Conservation (phyloP, 1,140 invertebrate genomes). For the Megathymus violae region DNA sequence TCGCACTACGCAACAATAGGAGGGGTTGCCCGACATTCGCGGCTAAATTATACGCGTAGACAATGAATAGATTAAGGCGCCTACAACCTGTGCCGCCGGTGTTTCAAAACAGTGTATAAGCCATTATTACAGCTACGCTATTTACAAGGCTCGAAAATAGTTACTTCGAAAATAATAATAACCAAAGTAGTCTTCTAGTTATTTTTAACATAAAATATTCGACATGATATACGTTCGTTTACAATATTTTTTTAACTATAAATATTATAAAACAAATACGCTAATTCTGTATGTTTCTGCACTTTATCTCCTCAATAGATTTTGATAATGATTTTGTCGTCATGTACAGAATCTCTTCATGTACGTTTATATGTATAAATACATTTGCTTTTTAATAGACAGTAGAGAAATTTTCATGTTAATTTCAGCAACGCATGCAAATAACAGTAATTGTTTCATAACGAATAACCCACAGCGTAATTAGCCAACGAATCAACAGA, state of each 20-base stretch:
- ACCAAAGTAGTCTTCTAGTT: constrained; percentile 14
- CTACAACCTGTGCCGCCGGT: not conserved
- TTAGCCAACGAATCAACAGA: constrained; percentile 17
- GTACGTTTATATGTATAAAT: too few relatives aligned
- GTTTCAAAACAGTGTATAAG: constrained; percentile 1
- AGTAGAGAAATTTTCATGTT: too few relatives aligned
- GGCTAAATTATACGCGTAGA: too few relatives aligned
- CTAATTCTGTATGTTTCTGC: not conserved
- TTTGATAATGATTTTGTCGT: too few relatives aligned
- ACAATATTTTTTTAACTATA: not conserved
- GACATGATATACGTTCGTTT: constrained; percentile 5
- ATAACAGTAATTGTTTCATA: too few relatives aligned
- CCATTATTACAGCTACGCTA: constrained; percentile 35
- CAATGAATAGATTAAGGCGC: not conserved
- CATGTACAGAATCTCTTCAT: too few relatives aligned
- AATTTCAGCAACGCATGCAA: too few relatives aligned
- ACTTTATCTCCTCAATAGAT: too few relatives aligned
- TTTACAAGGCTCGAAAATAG: constrained; percentile 49
- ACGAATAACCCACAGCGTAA: too few relatives aligned
- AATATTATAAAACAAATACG: constrained; percentile 1
- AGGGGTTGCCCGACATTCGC: not conserved
- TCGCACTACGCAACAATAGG: not conserved
- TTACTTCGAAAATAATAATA: constrained; percentile 48
- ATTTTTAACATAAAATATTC: constrained; percentile 1
- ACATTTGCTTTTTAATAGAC: too few relatives aligned